Evolutionary conservation across 2,888 invertebrate species (phyloP).

Genomic region (Heliconius ethilla): DNA sequence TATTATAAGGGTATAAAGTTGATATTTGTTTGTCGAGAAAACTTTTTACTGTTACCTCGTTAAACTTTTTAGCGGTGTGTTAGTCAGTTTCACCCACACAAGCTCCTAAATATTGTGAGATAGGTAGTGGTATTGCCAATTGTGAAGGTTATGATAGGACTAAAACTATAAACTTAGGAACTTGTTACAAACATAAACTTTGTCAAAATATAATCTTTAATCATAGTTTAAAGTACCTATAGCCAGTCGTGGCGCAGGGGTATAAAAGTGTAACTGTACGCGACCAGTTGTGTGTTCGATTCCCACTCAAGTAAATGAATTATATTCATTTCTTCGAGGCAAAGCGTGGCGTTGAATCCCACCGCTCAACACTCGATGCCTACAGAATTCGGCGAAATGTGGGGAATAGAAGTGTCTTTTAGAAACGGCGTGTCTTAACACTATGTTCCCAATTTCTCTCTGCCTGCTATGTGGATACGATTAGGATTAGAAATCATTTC

Average conservation of each 20-base stretch:
- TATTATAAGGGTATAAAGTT: constrained; percentile 38
- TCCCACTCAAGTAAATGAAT: too few relatives aligned
- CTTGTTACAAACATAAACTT: constrained; percentile 25
- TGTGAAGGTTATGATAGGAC: constrained; percentile 46
- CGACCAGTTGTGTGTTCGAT: too few relatives aligned
- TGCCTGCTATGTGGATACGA: too few relatives aligned
- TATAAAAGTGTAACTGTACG: too few relatives aligned
- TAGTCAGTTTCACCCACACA: constrained; percentile 50
- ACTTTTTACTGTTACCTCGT: constrained; percentile 27
- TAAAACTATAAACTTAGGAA: constrained; percentile 37
- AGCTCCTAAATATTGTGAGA: constrained; percentile 43
- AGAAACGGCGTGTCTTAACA: too few relatives aligned
- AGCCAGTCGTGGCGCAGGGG: background rate
- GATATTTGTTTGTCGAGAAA: constrained; percentile 30
- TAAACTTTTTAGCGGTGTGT: constrained; percentile 38
- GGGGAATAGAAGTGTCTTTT: too few relatives aligned
- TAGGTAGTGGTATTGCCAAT: constrained; percentile 49
- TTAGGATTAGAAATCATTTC: background rate
- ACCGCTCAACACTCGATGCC: too few relatives aligned
- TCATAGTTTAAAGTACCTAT: background rate
- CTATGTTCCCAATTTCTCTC: too few relatives aligned
- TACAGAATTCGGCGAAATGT: too few relatives aligned
- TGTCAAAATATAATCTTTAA: constrained; percentile 25
- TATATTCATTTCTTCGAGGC: too few relatives aligned
- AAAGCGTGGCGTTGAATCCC: too few relatives aligned